These are phyloP conservation scores for Malurus elegans DNA, from an alignment of 2,113 vertebrate genomes.

Conservation along the genomic window DNA sequence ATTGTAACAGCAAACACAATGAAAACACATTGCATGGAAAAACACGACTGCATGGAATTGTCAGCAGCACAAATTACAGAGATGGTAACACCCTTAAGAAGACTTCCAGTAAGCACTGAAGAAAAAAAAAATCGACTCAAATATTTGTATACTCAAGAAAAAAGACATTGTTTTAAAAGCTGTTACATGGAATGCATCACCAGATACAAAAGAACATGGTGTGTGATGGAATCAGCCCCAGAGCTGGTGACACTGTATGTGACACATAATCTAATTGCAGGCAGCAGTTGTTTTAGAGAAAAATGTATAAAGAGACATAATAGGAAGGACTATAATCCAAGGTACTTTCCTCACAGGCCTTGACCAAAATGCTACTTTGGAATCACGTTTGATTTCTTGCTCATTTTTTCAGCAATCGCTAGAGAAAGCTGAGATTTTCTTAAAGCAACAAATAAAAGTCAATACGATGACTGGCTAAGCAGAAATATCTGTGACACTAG, in stretches of 20 bases:
- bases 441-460: not conserved
- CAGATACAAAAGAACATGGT: not conserved
- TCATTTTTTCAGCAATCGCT: not conserved
- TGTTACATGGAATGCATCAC: not conserved
- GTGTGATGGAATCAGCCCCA: not conserved
- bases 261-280: not conserved
- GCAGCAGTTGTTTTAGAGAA: not conserved
- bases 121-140: not conserved
- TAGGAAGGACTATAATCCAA: not conserved
- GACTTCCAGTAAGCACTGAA: not conserved
- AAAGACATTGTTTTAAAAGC: not conserved
- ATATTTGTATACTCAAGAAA: not conserved
- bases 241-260: not conserved
- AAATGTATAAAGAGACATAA: not conserved
- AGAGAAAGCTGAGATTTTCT: not conserved
- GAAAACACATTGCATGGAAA: not conserved
- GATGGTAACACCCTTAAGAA: not conserved
- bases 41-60: not conserved
- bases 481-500: not conserved
- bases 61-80: not conserved
- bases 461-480: not conserved
- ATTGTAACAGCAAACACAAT: not conserved
- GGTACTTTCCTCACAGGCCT: not conserved
- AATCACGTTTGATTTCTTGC: not conserved
- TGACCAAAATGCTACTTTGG: not conserved